phyloP scores from a whole-genome alignment of 2,113 vertebrate genomes.

The Galbula dea region DNA sequence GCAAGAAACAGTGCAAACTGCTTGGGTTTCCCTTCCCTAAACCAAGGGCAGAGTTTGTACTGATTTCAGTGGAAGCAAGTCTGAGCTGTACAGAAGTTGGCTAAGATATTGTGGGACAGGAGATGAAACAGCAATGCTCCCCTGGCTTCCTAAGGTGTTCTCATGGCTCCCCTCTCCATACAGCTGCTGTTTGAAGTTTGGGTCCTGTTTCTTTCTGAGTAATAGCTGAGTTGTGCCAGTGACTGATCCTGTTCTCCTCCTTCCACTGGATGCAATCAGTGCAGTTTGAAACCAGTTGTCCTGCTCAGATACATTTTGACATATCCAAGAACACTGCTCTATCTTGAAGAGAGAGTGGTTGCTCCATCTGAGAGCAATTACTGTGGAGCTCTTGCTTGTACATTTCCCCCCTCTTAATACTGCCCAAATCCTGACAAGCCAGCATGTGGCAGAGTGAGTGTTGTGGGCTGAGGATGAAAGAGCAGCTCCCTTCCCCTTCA shows the following conservation, averaged over 20 bases:
- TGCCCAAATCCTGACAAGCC: background rate
- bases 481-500: background rate
- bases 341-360: background rate
- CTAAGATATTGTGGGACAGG: background rate
- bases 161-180: background rate
- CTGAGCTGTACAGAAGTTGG: background rate
- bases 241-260: background rate
- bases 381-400: background rate
- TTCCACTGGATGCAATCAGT: background rate
- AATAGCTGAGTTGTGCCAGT: background rate
- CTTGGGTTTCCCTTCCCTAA: background rate
- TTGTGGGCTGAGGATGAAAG: background rate
- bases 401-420: background rate
- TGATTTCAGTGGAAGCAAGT: background rate
- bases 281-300: background rate
- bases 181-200: background rate
- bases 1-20: background rate
- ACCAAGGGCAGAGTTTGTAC: background rate
- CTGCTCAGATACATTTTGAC: background rate
- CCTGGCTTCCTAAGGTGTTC: background rate
- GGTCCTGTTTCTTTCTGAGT: background rate
- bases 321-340: background rate
- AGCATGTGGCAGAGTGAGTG: background rate
- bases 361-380: slow-evolving; percentile 12
- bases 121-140: background rate